A percentile compares a stretch with the other conserved stretches of the same genome.
Evolutionary conservation across 2,113 vertebrate genomes (phyloP).

Genomic region (Andinoacara biseriatus): DNA sequence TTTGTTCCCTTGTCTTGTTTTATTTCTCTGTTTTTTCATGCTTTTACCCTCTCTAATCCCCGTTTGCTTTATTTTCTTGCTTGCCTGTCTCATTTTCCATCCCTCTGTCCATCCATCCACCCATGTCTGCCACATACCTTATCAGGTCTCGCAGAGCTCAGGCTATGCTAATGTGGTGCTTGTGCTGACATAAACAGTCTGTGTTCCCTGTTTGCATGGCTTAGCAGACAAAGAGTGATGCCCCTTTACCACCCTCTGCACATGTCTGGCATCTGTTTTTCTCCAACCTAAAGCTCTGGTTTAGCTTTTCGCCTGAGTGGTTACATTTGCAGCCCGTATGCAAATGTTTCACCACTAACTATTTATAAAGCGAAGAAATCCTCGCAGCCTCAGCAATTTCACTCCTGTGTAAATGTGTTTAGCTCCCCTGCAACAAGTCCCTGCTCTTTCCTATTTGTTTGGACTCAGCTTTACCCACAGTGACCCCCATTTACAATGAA

Average conservation of each 20-base stretch:
- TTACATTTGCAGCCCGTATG: constrained; percentile 21
- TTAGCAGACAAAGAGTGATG: constrained; percentile 64
- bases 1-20: neutral
- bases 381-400: neutral
- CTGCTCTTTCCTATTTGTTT: neutral
- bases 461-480: neutral
- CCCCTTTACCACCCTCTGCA: constrained; percentile 34
- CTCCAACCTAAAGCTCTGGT: constrained; percentile 45
- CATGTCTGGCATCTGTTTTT: constrained; percentile 57
- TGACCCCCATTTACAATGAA: neutral
- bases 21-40: neutral
- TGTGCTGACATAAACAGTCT: constrained; percentile 68
- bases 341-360: constrained; percentile 47
- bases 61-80: neutral
- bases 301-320: constrained; percentile 23
- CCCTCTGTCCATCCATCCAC: constrained; percentile 15
- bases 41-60: neutral
- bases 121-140: constrained; percentile 37
- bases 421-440: neutral
- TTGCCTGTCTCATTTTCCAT: constrained; percentile 1
- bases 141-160: constrained; percentile 55
- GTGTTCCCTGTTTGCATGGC: constrained; percentile 57
- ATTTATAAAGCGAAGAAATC: constrained; percentile 25
- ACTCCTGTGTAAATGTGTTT: neutral
- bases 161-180: constrained; percentile 57